Conservation (phyloP, 2,113 vertebrate genomes). For the Rhabdornis inornatus region DNA sequence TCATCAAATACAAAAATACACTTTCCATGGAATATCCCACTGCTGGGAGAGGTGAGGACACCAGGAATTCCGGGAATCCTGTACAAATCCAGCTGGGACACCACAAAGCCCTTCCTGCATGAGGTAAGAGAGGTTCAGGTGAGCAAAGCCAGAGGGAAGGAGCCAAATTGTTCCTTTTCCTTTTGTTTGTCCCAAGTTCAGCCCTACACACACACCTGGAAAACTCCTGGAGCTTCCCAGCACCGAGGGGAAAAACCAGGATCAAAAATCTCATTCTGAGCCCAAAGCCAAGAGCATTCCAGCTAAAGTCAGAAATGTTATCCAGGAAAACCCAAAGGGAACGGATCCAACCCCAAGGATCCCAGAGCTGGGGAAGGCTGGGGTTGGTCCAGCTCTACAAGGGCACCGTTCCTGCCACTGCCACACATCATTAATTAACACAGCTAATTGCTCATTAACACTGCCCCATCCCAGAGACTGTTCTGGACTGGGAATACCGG, state of each 20-base stretch:
- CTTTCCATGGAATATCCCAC: background rate
- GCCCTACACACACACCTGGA: accelerated
- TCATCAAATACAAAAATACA: constrained; percentile 2
- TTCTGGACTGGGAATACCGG: accelerated
- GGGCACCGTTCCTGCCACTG: background rate
- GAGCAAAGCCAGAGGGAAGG: background rate
- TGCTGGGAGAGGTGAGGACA: background rate
- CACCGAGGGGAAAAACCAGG: accelerated
- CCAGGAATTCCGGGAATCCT: background rate
- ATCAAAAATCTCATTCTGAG: accelerated
- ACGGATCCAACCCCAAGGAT: background rate
- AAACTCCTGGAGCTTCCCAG: background rate
- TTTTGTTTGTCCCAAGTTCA: background rate
- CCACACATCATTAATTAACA: accelerated
- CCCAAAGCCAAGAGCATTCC: background rate
- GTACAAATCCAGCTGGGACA: background rate
- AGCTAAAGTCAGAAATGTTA: accelerated
- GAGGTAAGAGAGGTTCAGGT: background rate
- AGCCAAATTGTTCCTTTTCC: background rate
- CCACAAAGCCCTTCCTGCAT: background rate
- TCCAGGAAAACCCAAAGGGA: background rate
- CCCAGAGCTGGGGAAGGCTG: accelerated
- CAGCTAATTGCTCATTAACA: background rate
- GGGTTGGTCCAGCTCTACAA: accelerated
- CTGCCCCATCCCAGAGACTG: accelerated